Conservation (phyloP, 2,888 invertebrate genomes). For the Ecliptopera silaceata region DNA sequence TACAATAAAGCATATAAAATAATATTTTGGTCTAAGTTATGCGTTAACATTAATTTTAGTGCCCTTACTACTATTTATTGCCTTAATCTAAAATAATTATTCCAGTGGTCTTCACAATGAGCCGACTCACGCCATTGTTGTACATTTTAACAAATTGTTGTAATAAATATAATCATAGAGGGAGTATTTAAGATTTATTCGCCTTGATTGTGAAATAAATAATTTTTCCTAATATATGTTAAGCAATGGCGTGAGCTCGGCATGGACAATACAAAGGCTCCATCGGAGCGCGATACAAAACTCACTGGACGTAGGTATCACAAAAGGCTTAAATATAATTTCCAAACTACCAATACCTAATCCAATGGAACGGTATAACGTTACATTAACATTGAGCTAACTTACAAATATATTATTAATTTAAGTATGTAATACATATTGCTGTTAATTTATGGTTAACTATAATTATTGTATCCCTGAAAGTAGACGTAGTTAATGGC, state of each 20-base stretch:
- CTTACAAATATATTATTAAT: slow-evolving; percentile 77
- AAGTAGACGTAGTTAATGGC: slow-evolving; percentile 76
- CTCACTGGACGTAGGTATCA: slow-evolving; percentile 78
- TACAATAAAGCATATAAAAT: slow-evolving; percentile 80
- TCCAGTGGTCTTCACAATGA: slow-evolving; percentile 62
- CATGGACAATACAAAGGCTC: slow-evolving; percentile 30
- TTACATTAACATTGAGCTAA: slow-evolving; percentile 81
- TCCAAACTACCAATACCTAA: slow-evolving; percentile 76
- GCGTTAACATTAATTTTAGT: slow-evolving; percentile 77
- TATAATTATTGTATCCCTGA: slow-evolving; percentile 70
- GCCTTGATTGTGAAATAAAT: slow-evolving; percentile 33
- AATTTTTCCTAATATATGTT: slow-evolving; percentile 26
- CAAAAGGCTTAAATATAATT: slow-evolving; percentile 72
- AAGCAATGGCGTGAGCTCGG: slow-evolving; percentile 44
- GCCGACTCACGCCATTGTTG: slow-evolving; percentile 49
- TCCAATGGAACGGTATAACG: slow-evolving; percentile 80
- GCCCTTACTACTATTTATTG: slow-evolving; percentile 79
- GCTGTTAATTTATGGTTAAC: slow-evolving; percentile 78
- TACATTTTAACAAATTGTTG: slow-evolving; percentile 15
- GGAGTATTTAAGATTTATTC: slow-evolving; percentile 25
- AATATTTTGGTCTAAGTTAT: slow-evolving; percentile 83
- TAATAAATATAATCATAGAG: slow-evolving; percentile 28
- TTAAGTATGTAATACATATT: slow-evolving; percentile 73
- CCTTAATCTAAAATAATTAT: slow-evolving; percentile 71
- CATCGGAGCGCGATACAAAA: slow-evolving; percentile 31